Evolutionary conservation across 2,113 vertebrate species (phyloP), one percentile per base, ranked within the genome.

Genomic region (Pedetes capensis): DNA sequence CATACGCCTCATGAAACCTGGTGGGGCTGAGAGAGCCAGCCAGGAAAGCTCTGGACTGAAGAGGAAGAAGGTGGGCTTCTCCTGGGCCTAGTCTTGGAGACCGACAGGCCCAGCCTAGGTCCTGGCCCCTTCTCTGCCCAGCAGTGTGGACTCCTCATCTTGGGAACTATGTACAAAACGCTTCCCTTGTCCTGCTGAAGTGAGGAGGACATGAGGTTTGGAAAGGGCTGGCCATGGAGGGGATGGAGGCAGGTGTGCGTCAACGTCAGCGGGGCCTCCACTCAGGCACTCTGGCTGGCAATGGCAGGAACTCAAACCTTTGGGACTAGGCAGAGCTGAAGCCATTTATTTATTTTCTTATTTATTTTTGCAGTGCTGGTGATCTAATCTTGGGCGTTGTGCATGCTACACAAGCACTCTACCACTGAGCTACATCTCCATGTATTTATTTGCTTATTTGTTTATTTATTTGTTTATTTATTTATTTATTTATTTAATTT

Each of bases 191-290:
- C n/a, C 39, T 5, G 2, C 42, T 66, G 44, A 80, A 49, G 16
- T 25, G 23, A 47, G 57, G 69, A 80, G 59, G 76, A 88, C 9
- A 12, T 27, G 39, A 59, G 75, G 71, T 64, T 84, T 89, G 57
- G 44, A 64, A 84, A 51, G 61, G 51, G 78, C 25, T 23, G 63
- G 53, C 25, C 0, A 4, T 0, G 0, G 17, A 10, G 2, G 37
- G n/a, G 75, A 16, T 1, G 2, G 2, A 8, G 29, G 32, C 6
- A 81, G 47, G 53, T 1, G 4, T n/a, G 11, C 25, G 6, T 23
- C 27, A 34, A 34, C 1, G 1, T 51, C 34, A 37, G 39, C 0
- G 10, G 79, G 74, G 53, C 76, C 47, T 57, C 92, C 37, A 49
- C 18, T 57, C 51, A 39, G 47, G 55, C 29, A 63, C 63, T 68